These are phyloP conservation scores for Iselma pallidipennis DNA, from an alignment of 2,888 invertebrate species.

Conservation along the genomic window DNA sequence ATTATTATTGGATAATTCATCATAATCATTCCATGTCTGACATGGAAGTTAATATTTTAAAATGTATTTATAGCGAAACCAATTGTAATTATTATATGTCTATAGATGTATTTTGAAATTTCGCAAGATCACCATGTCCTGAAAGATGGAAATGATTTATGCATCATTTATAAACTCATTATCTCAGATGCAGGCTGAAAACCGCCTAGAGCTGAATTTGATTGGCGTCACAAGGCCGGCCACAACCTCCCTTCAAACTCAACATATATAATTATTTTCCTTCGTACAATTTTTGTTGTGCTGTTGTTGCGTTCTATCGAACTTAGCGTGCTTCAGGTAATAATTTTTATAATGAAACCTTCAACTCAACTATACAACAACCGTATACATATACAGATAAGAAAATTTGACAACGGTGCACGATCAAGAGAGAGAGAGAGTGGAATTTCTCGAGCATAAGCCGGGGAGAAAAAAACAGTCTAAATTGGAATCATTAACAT, in stretches of 20 bases:
- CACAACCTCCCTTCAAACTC: constrained; percentile 47
- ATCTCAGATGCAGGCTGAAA: constrained; percentile 50
- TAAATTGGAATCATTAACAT: neutral
- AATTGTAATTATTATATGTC: constrained; percentile 44
- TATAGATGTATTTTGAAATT: constrained; percentile 35
- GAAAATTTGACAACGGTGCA: constrained; percentile 34
- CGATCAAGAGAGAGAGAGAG: too few relatives aligned
- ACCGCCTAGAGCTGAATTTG: constrained; percentile 53
- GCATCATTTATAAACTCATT: constrained; percentile 60
- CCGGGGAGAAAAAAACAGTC: neutral
- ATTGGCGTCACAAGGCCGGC: constrained; percentile 56
- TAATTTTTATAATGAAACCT: constrained; percentile 46
- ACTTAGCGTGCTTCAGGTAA: constrained; percentile 39
- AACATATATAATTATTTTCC: constrained; percentile 51
- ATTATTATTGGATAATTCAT: constrained; percentile 11
- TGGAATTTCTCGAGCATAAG: neutral
- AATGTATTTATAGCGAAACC: constrained; percentile 39
- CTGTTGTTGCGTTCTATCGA: constrained; percentile 34
- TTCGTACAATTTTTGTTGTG: constrained; percentile 36
- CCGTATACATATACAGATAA: constrained; percentile 23
- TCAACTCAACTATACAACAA: constrained; percentile 15
- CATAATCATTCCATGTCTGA: constrained; percentile 20
- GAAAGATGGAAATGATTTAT: constrained; percentile 55
- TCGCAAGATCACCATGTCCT: constrained; percentile 40
- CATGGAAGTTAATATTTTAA: constrained; percentile 34